Evolutionary conservation across 2,797 vertebrate species (phyloP), one percentile per base, ranked within the genome.

Genomic region (Remorina albescens): DNA sequence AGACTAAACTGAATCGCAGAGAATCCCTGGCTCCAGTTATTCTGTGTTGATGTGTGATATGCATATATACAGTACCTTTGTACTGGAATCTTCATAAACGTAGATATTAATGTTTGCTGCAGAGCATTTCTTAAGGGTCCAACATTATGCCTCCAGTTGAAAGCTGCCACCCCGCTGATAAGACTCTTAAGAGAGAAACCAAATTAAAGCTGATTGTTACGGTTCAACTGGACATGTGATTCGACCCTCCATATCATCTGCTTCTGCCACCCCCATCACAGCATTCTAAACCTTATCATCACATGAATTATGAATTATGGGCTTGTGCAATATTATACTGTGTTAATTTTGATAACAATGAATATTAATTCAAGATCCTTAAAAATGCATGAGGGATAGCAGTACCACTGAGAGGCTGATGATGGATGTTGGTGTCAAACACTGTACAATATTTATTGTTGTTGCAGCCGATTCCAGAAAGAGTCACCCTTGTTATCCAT

Each of bases 241-340:
- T 69, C 55, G 13, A 81, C 28, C 71, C 44, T 47, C 79, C 84
- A 50, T 47, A 79, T 89, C 86, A 85, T 84, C 85, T 55, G 69
- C 83, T 73, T 84, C 89, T 78, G 78, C 67, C 34, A 42, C 86
- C 83, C 61, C 83, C 72, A 62, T 80, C 83, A 81, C 81, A 84
- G 69, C 78, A 75, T 82, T 84, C 68, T 78, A 81, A 91, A 80
- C 56, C 66, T 85, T 74, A 69, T 83, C 76, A 66, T 84, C 80
- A 80, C 87, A 93, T 93, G 89, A 92, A 92, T 94, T 93, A 92
- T 93, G 84, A 90, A 92, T 93, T 88, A 89, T 91, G 92, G 93
- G 93, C 89, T 91, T 74, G 92, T 95, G 93, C 92, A 94, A 94
- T 94, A 93, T 90, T 82, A 92, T 91, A 91, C 88, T 78, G 86